A percentile compares a stretch with the other conserved stretches of the same genome.
Evolutionary conservation across 2,888 invertebrate species (phyloP).

Genomic region (Philopedon plagiatum): DNA sequence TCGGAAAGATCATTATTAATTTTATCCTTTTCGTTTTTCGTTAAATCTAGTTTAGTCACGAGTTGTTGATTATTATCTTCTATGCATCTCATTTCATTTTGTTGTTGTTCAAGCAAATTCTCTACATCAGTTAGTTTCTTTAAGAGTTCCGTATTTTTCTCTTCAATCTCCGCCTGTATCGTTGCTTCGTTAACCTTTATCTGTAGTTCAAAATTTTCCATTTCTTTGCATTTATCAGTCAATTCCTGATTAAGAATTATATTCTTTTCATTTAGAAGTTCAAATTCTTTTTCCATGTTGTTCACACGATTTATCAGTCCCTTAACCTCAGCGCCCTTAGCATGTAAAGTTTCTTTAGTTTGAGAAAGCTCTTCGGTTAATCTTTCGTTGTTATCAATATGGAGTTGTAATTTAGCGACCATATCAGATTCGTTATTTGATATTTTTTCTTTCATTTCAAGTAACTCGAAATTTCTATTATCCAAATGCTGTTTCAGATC

Average conservation of each 20-base stretch:
- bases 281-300: background rate
- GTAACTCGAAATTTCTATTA: slow-evolving; percentile 13
- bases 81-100: background rate
- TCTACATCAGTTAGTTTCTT: background rate
- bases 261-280: background rate
- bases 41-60: background rate
- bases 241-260: background rate
- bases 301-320: background rate
- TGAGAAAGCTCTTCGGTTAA: slow-evolving; percentile 13
- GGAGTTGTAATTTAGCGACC: slow-evolving; percentile 12
- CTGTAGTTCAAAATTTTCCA: background rate
- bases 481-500: background rate
- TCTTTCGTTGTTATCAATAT: background rate
- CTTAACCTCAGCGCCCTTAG: background rate
- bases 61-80: slow-evolving; percentile 3
- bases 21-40: background rate
- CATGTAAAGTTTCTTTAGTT: background rate
- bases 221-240: background rate
- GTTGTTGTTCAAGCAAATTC: background rate
- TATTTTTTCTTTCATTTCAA: slow-evolving; percentile 20
- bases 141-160: slow-evolving; percentile 10
- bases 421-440: slow-evolving; percentile 13
- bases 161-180: background rate
- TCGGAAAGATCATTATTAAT: background rate
- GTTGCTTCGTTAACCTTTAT: background rate